phyloP scores from a whole-genome alignment of 2,888 invertebrate species.

The Sialis lutaria region DNA sequence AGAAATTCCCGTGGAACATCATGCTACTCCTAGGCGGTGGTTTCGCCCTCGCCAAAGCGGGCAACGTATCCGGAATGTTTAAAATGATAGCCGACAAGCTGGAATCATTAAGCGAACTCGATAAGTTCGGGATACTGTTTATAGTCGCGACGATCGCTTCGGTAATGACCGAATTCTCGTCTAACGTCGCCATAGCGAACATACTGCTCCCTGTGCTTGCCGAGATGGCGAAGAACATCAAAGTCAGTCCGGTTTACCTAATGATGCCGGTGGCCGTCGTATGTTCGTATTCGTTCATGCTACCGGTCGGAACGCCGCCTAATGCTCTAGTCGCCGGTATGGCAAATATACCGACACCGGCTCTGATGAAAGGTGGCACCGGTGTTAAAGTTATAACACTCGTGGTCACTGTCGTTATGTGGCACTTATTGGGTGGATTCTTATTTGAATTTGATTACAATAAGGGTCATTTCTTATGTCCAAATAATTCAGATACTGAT shows the following conservation, averaged over 20 bases:
- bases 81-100: constrained; percentile 25
- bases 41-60: constrained; percentile 36
- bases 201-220: too few relatives aligned
- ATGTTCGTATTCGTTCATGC: constrained; percentile 83
- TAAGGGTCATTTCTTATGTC: too few relatives aligned
- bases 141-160: constrained; percentile 28
- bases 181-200: background rate
- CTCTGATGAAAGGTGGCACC: constrained; percentile 43
- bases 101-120: background rate
- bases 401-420: too few relatives aligned
- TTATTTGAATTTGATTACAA: too few relatives aligned
- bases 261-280: constrained; percentile 80
- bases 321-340: constrained; percentile 85
- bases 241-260: constrained; percentile 71
- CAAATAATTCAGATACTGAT: too few relatives aligned
- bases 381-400: too few relatives aligned
- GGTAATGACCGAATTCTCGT: constrained; percentile 23
- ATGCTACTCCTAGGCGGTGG: constrained; percentile 39
- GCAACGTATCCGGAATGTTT: constrained; percentile 30
- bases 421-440: too few relatives aligned
- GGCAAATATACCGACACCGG: constrained; percentile 58
- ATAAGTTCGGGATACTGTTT: constrained; percentile 23
- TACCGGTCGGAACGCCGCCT: constrained; percentile 92
- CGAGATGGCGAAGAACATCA: constrained; percentile 15
- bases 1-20: constrained; percentile 37